These are phyloP conservation scores for Dermochelys coriacea DNA, from an alignment of 2,797 vertebrate genomes.

Conservation along the genomic window DNA sequence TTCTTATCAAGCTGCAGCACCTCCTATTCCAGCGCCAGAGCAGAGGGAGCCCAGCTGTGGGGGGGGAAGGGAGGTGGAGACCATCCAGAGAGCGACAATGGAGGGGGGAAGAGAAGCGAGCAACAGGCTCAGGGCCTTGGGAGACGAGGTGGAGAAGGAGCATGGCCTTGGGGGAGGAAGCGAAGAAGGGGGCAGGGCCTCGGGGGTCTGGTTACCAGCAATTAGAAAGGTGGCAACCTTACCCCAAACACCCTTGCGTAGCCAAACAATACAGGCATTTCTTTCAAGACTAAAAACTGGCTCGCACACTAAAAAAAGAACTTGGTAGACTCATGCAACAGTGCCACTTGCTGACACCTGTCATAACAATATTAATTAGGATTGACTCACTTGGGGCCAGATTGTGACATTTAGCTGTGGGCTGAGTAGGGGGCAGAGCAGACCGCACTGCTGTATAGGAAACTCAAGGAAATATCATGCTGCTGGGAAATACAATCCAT, in stretches of 20 bases:
- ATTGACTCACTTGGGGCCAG: background rate
- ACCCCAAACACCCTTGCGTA: constrained; percentile 7
- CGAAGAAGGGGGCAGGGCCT: too few relatives aligned
- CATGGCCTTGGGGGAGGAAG: too few relatives aligned
- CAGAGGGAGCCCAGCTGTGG: too few relatives aligned
- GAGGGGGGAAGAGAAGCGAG: too few relatives aligned
- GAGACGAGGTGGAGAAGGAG: too few relatives aligned
- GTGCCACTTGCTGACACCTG: constrained; percentile 1
- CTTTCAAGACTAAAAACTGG: background rate
- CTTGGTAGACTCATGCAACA: background rate
- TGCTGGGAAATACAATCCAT: background rate
- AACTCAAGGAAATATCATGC: background rate
- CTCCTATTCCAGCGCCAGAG: too few relatives aligned
- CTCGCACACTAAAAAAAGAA: background rate
- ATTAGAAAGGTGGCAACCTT: too few relatives aligned
- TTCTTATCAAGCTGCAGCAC: too few relatives aligned
- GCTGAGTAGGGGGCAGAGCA: background rate
- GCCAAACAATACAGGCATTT: constrained; percentile 34
- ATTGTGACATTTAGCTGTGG: background rate
- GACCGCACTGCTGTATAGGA: background rate
- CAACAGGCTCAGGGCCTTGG: too few relatives aligned
- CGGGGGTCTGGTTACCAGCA: too few relatives aligned
- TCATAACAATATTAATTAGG: background rate
- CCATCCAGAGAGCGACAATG: too few relatives aligned
- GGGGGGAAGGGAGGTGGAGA: too few relatives aligned